phyloP scores from a whole-genome alignment of 2,888 invertebrate genomes.

The Spilarctia lutea region DNA sequence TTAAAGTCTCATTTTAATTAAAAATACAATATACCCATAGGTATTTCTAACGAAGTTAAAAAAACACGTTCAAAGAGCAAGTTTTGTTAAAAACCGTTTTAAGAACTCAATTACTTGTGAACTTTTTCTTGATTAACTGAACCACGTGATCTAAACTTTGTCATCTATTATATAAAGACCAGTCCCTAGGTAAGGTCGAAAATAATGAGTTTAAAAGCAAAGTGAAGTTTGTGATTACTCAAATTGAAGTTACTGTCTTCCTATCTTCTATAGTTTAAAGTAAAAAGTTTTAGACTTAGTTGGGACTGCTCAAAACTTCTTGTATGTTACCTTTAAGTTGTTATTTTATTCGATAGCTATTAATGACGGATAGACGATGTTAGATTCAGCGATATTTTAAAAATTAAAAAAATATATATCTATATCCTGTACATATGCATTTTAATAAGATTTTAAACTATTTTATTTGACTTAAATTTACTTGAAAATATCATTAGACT shows the following conservation, averaged over 20 bases:
- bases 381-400: too few relatives aligned
- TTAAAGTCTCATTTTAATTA: neutral
- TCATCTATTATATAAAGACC: neutral
- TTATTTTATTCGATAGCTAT: neutral
- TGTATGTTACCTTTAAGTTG: neutral
- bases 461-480: too few relatives aligned
- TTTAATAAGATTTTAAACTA: neutral
- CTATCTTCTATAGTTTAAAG: neutral
- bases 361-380: too few relatives aligned
- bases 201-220: conserved; percentile 3
- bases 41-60: neutral
- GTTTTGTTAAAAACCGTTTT: neutral
- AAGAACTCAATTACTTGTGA: conserved; percentile 1
- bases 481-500: too few relatives aligned
- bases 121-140: neutral
- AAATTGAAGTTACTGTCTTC: neutral
- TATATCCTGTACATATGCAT: neutral
- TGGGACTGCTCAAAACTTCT: neutral
- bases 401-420: too few relatives aligned
- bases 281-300: neutral
- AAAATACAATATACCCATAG: neutral
- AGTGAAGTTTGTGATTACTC: neutral
- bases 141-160: conserved; percentile 8
- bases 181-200: neutral
- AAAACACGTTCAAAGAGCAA: neutral